Evolutionary conservation across 2,113 vertebrate genomes (phyloP), one percentile per base, ranked within the genome.

Genomic region (Triplophysa dalaica): DNA sequence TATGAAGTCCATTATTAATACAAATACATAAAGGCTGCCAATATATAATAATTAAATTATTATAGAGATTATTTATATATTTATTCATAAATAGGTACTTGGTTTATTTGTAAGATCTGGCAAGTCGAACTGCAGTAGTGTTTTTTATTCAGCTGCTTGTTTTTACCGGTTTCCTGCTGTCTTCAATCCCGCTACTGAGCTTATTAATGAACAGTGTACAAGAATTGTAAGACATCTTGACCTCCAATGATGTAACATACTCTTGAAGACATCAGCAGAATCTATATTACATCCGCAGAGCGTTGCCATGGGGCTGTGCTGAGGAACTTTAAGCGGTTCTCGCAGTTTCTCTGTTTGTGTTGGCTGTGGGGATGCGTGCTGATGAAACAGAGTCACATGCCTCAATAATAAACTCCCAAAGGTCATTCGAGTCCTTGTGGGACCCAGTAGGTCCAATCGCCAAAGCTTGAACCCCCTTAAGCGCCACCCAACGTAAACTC

Each of bases 281-380:
- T 76, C 74, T 63, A 43, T 9, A 65, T 64, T 63, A 76, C 61
- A 65, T 76, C 74, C 52, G 74, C 43, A 33, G 19, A 52, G 24
- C 19, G 2, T 38, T 38, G 6, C 38, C 24, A 17, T 41, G 19
- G 50, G 63, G 52, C 50, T 9, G 10, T 17, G n/a, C 43, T 62
- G 68, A 54, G 3, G 64, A 54, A 41, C 60, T 58, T 45, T 41
- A 66, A 66, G 60, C 64, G 48, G 58, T 43, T 12, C 38, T n/a
- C 29, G 38, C 58, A 60, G 43, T 77, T 45, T 33, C 33, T 66
- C 43, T 82, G 67, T 82, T 82, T 82, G 80, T 76, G 14, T 82
- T 77, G 75, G 80, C 80, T n/a, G 22, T 38, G 26, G 13, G 24
- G 38, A 33, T 63, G 58, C 54, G 6, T 22, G 22, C 38, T 22